These are phyloP conservation scores for Lepus europaeus DNA, from an alignment of 2,113 vertebrate species.

Conservation along the genomic window DNA sequence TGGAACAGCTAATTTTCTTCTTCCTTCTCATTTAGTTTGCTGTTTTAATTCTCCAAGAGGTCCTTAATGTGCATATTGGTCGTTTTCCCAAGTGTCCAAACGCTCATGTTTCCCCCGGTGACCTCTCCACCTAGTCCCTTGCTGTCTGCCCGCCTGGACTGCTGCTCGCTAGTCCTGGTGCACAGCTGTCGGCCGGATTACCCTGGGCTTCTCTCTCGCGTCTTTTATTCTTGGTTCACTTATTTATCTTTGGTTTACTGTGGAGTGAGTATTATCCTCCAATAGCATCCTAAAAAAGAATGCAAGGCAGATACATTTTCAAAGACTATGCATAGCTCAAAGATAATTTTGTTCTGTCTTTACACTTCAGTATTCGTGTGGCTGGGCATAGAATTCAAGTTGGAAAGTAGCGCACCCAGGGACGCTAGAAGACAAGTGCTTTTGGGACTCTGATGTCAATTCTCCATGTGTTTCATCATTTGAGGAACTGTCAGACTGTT, in stretches of 20 bases:
- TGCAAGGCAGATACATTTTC: not conserved
- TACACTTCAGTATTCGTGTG: not conserved
- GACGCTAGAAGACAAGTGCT: not conserved
- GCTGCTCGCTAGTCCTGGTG: not conserved
- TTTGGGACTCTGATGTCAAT: not conserved
- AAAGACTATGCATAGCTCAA: not conserved
- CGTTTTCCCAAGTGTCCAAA: not conserved
- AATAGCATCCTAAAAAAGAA: not conserved
- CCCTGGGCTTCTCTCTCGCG: not conserved
- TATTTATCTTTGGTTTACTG: not conserved
- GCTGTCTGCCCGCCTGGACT: not conserved
- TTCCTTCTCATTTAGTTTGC: not conserved
- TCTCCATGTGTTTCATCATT: not conserved
- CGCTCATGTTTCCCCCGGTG: rapidly evolving
- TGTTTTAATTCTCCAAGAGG: not conserved
- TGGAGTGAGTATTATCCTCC: not conserved
- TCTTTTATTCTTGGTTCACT: not conserved
- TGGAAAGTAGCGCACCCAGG: not conserved
- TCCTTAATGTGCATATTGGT: not conserved
- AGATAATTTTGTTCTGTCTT: not conserved
- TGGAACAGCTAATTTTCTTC: not conserved
- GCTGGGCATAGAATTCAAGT: not conserved
- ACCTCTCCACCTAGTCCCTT: not conserved
- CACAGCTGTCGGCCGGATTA: too few species aligned
- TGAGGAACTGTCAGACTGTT: not conserved